These are phyloP conservation scores for Pipistrellus nathusii DNA, from an alignment of 2,797 vertebrate genomes.

Conservation along the genomic window DNA sequence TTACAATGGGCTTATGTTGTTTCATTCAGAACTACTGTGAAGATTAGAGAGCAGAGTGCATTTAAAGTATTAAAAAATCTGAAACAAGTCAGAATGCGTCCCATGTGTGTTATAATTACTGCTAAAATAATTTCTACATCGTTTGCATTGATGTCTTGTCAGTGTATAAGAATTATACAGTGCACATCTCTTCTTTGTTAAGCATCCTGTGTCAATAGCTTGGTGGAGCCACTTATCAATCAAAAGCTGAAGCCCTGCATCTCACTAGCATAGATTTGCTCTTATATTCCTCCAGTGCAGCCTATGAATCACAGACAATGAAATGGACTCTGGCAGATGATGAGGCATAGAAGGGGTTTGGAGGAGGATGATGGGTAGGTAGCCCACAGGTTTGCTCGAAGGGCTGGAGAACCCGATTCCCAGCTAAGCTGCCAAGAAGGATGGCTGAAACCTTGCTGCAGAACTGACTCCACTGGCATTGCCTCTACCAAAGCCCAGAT, in stretches of 20 bases:
- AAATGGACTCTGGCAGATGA: neutral
- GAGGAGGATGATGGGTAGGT: neutral
- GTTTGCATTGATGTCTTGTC: neutral
- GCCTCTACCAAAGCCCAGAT: neutral
- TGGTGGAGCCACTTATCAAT: neutral
- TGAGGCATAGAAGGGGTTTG: neutral
- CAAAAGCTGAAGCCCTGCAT: neutral
- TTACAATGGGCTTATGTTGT: conserved; percentile 5
- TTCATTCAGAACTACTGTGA: conserved; percentile 23
- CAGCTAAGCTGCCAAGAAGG: neutral
- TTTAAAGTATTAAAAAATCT: conserved; percentile 12
- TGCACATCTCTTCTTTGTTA: neutral
- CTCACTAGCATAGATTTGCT: neutral
- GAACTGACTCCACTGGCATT: neutral
- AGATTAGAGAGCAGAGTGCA: neutral
- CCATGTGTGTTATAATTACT: neutral
- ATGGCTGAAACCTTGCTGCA: neutral
- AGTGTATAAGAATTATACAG: neutral
- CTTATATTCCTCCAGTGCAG: neutral
- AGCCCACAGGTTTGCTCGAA: neutral
- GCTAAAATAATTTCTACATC: neutral
- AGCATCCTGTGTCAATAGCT: neutral
- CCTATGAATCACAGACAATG: neutral
- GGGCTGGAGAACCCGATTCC: neutral
- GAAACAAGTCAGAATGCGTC: neutral